Base-by-base conservation (phyloP, 2,888 invertebrate species). In the Hipparchia sbordonii region DNA sequence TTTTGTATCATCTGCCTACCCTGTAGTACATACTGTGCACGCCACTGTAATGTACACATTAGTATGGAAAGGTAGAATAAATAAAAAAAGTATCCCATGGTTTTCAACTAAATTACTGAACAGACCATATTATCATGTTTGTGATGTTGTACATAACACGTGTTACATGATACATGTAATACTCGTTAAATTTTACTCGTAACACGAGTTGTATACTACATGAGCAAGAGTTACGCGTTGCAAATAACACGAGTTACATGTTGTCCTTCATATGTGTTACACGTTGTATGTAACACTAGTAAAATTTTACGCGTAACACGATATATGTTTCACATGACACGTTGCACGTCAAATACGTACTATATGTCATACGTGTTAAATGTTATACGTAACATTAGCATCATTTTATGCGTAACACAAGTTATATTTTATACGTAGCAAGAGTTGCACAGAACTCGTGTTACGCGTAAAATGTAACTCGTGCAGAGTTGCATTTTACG, bases 401-500 rank as follows among this genome's bases (percentile, higher is more conserved):
- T 45, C 45, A 39, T 13, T 33, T 52, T 82, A 77, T 62, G 70
- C 79, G 67, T 82, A 79, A 71, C 61, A 10, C 5, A 61, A 45
- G 51, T 45, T 45, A 65, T 65, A 61, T 12, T 39, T 45, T 12
- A 61, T 10, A n/a, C 45, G 70, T 83, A 79, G 70, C 62, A 45
- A 8, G 12, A 39, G 13, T 33, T 61, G 45, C 39, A 39, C 45
- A 33, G 12, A 45, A n/a, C n/a, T 12, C 39, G 12, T 81, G 81
- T 52, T 82, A 77, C 66, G 71, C 80, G 68, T 83, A 79, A 71
- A 59, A 59, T 39, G 39, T 39, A 39, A 39, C 39, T 39, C 39
- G 5, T 39, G 39, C 5, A 39, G 2, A 52, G 33, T 33, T 52
- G 54, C 65, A 12, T 82, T 81, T 52, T 82, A 77, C 65, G 70